Percentiles rank a stretch among this genome's conserved stretches.
phyloP scores from a whole-genome alignment of 53 echinoderm and acorn worm species.

The Astropecten irregularis region DNA sequence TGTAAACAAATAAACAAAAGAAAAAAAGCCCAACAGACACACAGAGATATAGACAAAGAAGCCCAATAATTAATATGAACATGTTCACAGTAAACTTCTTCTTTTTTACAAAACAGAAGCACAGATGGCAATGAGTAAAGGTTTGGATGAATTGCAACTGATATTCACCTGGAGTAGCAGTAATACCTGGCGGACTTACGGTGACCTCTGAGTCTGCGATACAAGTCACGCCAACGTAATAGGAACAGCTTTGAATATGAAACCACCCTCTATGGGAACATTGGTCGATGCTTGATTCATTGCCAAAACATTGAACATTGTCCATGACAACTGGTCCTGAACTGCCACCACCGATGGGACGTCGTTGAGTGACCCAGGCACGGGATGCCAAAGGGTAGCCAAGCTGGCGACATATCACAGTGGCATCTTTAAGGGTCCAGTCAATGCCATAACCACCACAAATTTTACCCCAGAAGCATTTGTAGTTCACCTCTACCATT shows the following conservation, averaged over 20 bases:
- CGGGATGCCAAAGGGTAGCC: conserved; percentile 1
- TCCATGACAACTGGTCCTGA: background rate
- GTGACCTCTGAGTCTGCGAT: too few relatives aligned
- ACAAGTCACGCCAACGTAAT: conserved; percentile 39
- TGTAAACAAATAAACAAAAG: too few relatives aligned
- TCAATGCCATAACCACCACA: background rate
- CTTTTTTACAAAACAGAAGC: too few relatives aligned
- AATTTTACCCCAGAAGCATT: conserved; percentile 59
- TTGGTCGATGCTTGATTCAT: conserved; percentile 7
- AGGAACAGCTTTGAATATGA: conserved; percentile 13
- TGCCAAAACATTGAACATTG: background rate
- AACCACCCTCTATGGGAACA: conserved; percentile 16
- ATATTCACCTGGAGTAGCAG: too few relatives aligned
- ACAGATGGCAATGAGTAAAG: too few relatives aligned
- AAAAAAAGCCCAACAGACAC: too few relatives aligned
- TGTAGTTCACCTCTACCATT: conserved; percentile 43
- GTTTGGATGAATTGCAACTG: too few relatives aligned
- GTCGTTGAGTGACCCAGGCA: background rate
- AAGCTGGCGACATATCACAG: conserved; percentile 7
- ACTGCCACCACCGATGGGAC: background rate
- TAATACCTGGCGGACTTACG: background rate
- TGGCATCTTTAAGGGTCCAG: background rate
- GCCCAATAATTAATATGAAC: too few relatives aligned
- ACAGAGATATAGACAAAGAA: too few relatives aligned
- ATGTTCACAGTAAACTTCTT: too few relatives aligned